Evolutionary conservation across 2,797 vertebrate species (phyloP).

Genomic region (Telmatherina bonti): DNA sequence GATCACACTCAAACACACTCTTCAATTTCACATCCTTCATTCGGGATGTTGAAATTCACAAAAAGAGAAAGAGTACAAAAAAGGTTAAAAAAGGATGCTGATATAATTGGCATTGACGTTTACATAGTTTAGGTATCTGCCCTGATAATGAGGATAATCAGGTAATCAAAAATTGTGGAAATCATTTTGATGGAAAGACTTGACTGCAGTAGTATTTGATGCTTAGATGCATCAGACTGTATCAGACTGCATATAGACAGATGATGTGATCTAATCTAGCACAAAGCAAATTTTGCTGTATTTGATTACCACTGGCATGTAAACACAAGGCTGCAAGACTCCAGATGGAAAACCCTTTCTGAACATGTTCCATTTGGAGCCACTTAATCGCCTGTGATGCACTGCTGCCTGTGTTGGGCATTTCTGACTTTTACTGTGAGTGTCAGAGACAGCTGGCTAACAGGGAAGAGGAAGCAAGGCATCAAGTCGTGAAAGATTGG

Average conservation of each 20-base stretch:
- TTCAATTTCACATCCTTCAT: constrained; percentile 26
- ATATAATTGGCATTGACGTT: constrained; percentile 17
- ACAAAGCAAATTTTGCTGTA: constrained; percentile 33
- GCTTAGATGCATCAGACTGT: constrained; percentile 16
- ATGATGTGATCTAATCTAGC: constrained; percentile 43
- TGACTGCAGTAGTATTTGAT: constrained; percentile 5
- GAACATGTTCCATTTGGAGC: constrained; percentile 28
- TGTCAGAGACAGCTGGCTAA: constrained; percentile 32
- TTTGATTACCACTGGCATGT: constrained; percentile 29
- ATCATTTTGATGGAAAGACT: not conserved
- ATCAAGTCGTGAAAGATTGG: constrained; percentile 42
- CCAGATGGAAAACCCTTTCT: constrained; percentile 46
- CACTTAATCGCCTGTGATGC: constrained; percentile 41
- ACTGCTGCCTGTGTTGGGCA: constrained; percentile 24
- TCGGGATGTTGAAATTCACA: constrained; percentile 8
- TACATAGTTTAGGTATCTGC: not conserved
- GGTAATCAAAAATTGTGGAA: constrained; percentile 4
- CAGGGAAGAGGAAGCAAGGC: constrained; percentile 25
- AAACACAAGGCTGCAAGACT: constrained; percentile 37
- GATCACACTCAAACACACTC: no score
- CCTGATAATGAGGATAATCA: not conserved
- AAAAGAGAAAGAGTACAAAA: not conserved
- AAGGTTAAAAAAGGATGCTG: not conserved
- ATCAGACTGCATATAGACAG: constrained; percentile 45
- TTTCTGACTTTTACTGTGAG: constrained; percentile 27